Percentiles rank a stretch among this genome's conserved stretches.
Evolutionary conservation across 64 coral and sea anemone genomes (phyloP).

Genomic region (Acropora tenuis): DNA sequence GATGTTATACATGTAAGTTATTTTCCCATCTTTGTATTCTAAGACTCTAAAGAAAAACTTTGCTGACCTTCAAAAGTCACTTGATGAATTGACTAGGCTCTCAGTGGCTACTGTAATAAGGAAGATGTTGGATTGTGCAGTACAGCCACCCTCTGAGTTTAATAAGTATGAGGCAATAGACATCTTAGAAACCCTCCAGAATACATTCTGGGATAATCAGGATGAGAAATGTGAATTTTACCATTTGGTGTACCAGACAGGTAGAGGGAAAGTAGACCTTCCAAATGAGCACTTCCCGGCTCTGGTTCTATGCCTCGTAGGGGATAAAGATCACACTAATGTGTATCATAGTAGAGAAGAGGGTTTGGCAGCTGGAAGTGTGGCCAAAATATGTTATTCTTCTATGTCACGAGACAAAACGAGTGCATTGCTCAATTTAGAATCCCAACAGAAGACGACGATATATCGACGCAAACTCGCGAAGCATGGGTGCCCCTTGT

Average conservation of each 20-base stretch:
- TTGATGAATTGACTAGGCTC: not conserved
- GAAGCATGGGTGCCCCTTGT: no score
- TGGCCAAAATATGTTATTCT: no score
- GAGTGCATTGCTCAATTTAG: no score
- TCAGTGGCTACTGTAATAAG: not conserved
- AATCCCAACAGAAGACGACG: no score
- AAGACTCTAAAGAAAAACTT: not conserved
- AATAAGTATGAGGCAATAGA: conserved; percentile 66
- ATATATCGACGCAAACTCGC: no score
- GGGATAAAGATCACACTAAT: no score
- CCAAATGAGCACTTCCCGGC: no score
- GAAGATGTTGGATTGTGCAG: not conserved
- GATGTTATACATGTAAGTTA: not conserved
- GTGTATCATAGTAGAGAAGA: no score
- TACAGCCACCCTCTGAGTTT: conserved; percentile 53
- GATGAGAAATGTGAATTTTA: conserved; percentile 4
- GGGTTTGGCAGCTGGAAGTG: no score
- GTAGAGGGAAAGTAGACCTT: not conserved
- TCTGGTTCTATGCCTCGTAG: no score
- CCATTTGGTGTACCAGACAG: not conserved
- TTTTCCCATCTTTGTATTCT: not conserved
- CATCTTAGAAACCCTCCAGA: conserved; percentile 55
- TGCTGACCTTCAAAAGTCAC: not conserved
- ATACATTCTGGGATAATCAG: conserved; percentile 15
- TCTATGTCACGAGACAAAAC: no score